Base-by-base conservation (phyloP, 2,888 invertebrate species). In the Cataglyphis albicans region DNA sequence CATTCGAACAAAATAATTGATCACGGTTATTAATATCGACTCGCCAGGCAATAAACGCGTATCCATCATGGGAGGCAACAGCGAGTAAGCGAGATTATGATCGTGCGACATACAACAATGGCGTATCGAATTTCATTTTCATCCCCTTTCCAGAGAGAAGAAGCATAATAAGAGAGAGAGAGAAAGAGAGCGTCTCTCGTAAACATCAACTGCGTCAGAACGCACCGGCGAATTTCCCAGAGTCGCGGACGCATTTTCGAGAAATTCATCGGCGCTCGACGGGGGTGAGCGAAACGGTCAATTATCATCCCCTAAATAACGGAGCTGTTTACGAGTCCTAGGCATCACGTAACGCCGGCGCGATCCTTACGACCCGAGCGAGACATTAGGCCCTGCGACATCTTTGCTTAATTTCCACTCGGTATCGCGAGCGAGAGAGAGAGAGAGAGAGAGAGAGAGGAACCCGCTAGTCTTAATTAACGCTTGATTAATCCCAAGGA, bases 261-360 rank as follows among this genome's bases (percentile, higher is more conserved):
- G 83, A 87, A 83, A 90, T 88, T 90, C 88, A 87, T 86, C 81
- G 78, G 83, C 81, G 73, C 81, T 73, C 75, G 85, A 76, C 80
- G 75, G 72, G 86, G 87, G 85, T 75, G 84, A 82, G 41, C 70
- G 84, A 88, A 88, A 90, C 89, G 91, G 92, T 93, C 93, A 92
- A 93, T 93, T 93, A 93, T 92, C 92, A 92, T 93, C 91, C 92
- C 93, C 92, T 92, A 92, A 93, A 92, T 93, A 93, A 92, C 91
- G 87, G 91, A 89, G 88, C 90, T 93, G 92, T 94, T 94, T 94
- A 93, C 91, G 92, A 93, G 92, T 91, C 87, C 87, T 89, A 86
- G 72, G 84, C 90, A 81, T 88, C 83, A 86, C 88, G 85, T 63
- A 65, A 76, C 80, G 84, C 78, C 55, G 68, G 63, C 75, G 78